A percentile compares a stretch with the other conserved stretches of the same genome.
Conservation (phyloP, 2,888 invertebrate genomes). For the Nycteola revayana region DNA sequence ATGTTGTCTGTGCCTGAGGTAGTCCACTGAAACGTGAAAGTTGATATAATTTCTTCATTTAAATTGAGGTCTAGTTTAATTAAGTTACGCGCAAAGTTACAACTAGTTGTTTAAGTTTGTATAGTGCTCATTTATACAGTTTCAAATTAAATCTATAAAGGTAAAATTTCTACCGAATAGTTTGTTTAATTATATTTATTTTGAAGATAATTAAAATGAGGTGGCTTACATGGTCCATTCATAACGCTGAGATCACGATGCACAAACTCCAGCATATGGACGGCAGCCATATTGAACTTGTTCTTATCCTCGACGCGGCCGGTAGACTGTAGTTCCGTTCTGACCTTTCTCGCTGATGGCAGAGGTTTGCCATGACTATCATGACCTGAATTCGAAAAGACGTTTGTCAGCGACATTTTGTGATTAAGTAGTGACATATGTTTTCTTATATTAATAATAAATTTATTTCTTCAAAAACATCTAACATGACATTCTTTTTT, state of each 20-base stretch:
- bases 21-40: constrained; percentile 47
- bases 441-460: no score
- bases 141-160: no score
- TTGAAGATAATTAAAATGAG: neutral
- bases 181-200: neutral
- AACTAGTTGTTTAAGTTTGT: no score
- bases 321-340: constrained; percentile 50
- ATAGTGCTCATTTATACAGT: no score
- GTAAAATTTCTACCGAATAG: neutral
- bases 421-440: no score
- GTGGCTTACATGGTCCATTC: constrained; percentile 49
- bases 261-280: constrained; percentile 53
- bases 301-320: constrained; percentile 52
- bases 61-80: neutral
- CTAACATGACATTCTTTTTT: no score
- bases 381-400: no score
- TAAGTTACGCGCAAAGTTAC: no score
- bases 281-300: constrained; percentile 47
- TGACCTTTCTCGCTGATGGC: constrained; percentile 56
- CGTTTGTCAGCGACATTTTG: no score
- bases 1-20: constrained; percentile 42
- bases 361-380: constrained; percentile 43
- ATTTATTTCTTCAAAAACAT: no score
- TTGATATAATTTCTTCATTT: neutral
- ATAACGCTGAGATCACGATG: constrained; percentile 52